phyloP scores from a whole-genome alignment of 2,888 invertebrate genomes.

The Reticulitermes lucifugus region DNA sequence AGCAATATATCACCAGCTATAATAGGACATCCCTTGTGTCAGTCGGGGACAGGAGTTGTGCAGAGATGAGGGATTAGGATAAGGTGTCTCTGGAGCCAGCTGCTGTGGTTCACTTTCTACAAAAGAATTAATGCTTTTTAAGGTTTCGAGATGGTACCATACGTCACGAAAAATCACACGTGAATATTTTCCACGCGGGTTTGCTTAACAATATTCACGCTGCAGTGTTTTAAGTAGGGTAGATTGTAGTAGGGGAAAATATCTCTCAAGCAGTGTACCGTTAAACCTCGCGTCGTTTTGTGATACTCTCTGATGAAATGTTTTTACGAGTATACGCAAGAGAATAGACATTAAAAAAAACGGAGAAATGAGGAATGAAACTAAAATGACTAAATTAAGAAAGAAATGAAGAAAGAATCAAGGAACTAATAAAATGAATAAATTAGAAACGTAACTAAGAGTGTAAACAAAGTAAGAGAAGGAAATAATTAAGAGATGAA shows the following conservation, averaged over 20 bases:
- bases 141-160: neutral
- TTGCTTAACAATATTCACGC: too few species aligned
- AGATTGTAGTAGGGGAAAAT: too few species aligned
- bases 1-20: conserved; percentile 43
- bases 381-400: neutral
- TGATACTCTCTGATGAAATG: too few species aligned
- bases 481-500: neutral
- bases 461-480: neutral
- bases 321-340: neutral
- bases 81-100: neutral
- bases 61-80: conserved; percentile 30
- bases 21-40: conserved; percentile 27
- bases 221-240: too few species aligned
- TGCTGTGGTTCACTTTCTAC: neutral
- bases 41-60: neutral
- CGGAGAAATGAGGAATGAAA: neutral
- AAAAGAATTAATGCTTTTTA: neutral
- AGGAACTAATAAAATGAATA: neutral
- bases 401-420: neutral
- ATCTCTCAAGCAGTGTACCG: too few species aligned
- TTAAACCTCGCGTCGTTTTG: too few species aligned
- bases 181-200: neutral
- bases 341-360: neutral
- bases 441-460: neutral
- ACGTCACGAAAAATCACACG: neutral